Base-by-base conservation (phyloP, 1,140 invertebrate species). In the Brachionus angularis region DNA sequence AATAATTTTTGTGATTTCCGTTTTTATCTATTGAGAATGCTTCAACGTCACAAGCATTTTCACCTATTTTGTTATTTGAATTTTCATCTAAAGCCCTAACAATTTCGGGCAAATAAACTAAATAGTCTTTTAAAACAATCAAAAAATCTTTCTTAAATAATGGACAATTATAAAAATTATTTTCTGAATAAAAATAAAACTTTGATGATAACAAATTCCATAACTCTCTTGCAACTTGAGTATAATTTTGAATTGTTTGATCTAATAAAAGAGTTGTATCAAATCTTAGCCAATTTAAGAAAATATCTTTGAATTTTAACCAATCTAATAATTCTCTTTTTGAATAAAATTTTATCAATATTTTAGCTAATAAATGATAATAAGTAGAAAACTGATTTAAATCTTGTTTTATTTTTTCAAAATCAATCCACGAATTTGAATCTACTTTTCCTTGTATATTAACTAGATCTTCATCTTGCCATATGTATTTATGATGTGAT, bases 71-170 rank as follows among this genome's bases (percentile, higher is more conserved):
- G 7, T 36, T 42, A 21, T 42, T 14, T 23, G 31, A n/a, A 36
- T 23, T 12, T 12, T 12, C 18, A 34, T 27, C 25, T 34, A 58
- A 21, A 2, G 39, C 33, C 14, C 34, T 14, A 8, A 58, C 23
- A 36, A 58, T 58, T 36, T 58, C 53, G 18, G 53, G 33, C 7
- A 58, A 12, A 14, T 4, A 1, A 21, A 18, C 3, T 5, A 8
- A 16, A 21, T 58, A 36, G 18, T n/a, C 31, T 21, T 36, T 33
- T 4, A 58, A 5, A 36, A 36, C 31, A 21, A 23, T 16, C 8
- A 16, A 21, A 58, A 58, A 58, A 5, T 34, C 16, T 16, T 36
- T 16, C 21, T 58, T 58, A 36, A 58, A 58, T 34, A 58, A 58
- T 14, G 53, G 31, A 58, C 53, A 58, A 1, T 36, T 1, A 21